phyloP scores from a whole-genome alignment of 2,113 vertebrate genomes.

The Zosterops borbonicus region DNA sequence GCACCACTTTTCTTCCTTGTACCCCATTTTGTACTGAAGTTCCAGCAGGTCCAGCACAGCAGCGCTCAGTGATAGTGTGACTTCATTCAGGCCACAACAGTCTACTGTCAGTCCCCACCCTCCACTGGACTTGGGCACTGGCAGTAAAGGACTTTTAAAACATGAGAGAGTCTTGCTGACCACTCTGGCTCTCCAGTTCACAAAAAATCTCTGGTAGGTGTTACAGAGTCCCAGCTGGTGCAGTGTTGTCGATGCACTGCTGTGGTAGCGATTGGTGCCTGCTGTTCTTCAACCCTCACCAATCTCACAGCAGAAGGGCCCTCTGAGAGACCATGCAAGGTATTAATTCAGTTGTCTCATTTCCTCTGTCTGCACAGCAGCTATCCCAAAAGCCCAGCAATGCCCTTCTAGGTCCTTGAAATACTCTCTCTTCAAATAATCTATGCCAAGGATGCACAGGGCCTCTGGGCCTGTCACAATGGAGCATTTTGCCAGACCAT shows the following conservation, averaged over 20 bases:
- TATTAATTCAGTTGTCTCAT: neutral
- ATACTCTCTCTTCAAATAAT: neutral
- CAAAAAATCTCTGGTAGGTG: neutral
- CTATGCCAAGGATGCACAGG: neutral
- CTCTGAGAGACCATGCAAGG: neutral
- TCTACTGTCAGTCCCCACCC: neutral
- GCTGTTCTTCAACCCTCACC: neutral
- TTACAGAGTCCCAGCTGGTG: neutral
- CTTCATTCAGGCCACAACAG: neutral
- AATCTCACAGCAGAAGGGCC: neutral
- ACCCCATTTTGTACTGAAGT: neutral
- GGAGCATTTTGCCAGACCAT: neutral
- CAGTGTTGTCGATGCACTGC: accelerated
- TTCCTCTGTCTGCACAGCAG: neutral
- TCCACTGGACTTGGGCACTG: neutral
- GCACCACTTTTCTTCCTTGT: neutral
- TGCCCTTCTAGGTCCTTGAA: too few species aligned
- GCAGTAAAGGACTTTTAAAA: neutral
- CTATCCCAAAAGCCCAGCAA: neutral
- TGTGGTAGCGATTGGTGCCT: too few species aligned
- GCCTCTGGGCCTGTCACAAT: neutral
- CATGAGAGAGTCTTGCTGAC: neutral
- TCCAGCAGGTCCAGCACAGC: neutral
- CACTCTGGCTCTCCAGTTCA: neutral
- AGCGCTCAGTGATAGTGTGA: neutral